These are phyloP conservation scores for Chrysotoxum bicinctum DNA, from an alignment of 2,888 invertebrate species.

Conservation along the genomic window DNA sequence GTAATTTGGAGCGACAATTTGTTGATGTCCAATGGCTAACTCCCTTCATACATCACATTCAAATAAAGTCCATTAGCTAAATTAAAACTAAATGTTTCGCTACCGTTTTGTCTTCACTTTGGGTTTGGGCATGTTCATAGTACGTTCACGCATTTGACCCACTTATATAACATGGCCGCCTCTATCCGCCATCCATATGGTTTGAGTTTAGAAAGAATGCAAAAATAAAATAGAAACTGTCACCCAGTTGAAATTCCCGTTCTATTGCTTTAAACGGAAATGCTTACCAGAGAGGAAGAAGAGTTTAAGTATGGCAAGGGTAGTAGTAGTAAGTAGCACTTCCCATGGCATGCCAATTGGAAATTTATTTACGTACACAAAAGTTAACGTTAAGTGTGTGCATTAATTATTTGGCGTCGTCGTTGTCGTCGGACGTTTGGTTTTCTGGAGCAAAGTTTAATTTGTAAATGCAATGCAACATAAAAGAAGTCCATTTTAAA, in stretches of 20 bases:
- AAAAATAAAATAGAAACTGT: constrained; percentile 21
- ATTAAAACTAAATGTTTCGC: constrained; percentile 48
- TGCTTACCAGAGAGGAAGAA: constrained; percentile 1
- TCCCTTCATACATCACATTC: constrained; percentile 5
- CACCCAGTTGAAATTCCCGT: constrained; percentile 28
- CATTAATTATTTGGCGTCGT: constrained; percentile 42
- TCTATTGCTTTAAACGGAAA: constrained; percentile 19
- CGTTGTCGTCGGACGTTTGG: neutral
- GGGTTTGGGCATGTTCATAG: constrained; percentile 2
- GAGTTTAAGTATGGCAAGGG: neutral
- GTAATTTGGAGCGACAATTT: constrained; percentile 7
- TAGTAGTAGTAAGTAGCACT: neutral
- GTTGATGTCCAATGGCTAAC: neutral
- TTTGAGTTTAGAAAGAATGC: neutral
- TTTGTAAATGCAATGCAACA: neutral
- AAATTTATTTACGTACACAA: constrained; percentile 12
- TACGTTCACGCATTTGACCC: constrained; percentile 34
- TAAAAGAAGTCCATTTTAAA: constrained; percentile 1
- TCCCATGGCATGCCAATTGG: constrained; percentile 45
- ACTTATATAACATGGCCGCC: neutral
- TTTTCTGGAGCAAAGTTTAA: constrained; percentile 20
- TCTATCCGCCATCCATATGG: neutral
- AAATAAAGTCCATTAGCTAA: constrained; percentile 46
- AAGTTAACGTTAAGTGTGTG: constrained; percentile 23
- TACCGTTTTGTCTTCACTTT: constrained; percentile 22